Evolutionary conservation across 2,888 invertebrate genomes (phyloP), one percentile per base, ranked within the genome.

Genomic region (Druceiella hillmani): DNA sequence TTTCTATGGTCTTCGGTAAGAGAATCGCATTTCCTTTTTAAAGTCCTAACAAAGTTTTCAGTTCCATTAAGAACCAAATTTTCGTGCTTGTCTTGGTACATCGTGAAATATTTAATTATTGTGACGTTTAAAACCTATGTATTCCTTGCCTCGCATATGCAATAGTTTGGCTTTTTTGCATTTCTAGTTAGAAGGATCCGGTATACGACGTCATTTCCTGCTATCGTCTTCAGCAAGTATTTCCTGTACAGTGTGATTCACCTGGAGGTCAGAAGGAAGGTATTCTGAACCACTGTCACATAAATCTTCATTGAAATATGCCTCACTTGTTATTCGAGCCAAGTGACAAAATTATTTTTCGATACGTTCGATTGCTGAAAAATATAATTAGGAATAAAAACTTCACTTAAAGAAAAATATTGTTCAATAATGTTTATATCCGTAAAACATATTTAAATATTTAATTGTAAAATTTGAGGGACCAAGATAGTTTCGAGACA

Each of bases 101-200:
- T 20, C 22, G 22, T 20, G 22, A 20, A 20, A 20, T 20, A 20
- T 20, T 20, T 20, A 7, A 20, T 20, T 20, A 20, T 20, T 20
- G 22, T n/a, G 22, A 20, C 22, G 22, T 20, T 20, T 20, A 9
- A 20, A 20, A 20, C 9, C 22, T 7, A 20, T 20, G 22, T 20
- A 20, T 20, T 20, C 22, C 22, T 20, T 20, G 22, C 6, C 22
- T 20, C 9, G 22, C 22, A 20, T 20, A 20, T n/a, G 22, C 22
- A 20, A 20, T 20, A 20, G 6, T 20, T 20, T 7, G n/a, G 22
- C 6, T 20, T 20, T 20, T 20, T n/a, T 20, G 6, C 22, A 9
- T 20, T 20, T n/a, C 22, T n/a, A 20, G 22, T 20, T 20, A 20
- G n/a, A 20, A 20, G 22, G 22, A 20, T 20, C 22, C 9, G 22